Base-by-base conservation (phyloP, 2,797 vertebrate species). In the Garrulus glandarius region DNA sequence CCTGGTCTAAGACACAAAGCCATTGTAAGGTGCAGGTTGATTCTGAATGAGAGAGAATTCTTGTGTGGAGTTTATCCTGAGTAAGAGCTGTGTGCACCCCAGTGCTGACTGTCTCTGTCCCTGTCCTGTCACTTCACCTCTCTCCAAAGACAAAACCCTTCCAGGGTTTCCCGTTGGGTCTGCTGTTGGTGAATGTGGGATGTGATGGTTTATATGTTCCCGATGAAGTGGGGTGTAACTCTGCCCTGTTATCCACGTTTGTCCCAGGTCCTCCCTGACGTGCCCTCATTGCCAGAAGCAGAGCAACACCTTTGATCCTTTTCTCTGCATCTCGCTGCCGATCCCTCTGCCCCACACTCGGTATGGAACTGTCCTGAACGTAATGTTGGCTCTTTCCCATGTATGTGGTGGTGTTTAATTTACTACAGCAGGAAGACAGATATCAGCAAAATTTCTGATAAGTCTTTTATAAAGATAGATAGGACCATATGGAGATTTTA, bases 271-370 rank as follows among this genome's bases (percentile, higher is more conserved):
- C 15, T 99, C 99, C 55, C 98, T 99, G 97, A 99, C 99, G 13
- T 99, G 99, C 91, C 99, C 99, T 61, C 99, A 99, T 96, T 99
- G 99, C 98, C 99, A 99, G 98, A 99, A 99, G 97, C 99, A 99
- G 98, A 99, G 99, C 98, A 99, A 99, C 96, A 99, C 99, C 12
- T 99, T 99, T 68, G 99, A 99, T 96, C 99, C 99, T 57, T 99
- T 99, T 95, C 99, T 99, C 57, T 99, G 99, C 97, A 99, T 99
- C 98, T 99, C 99, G 60, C 97, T 99, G 97, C 99, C 99, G 8
- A 99, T 99, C 96, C 99, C 99, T 29, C 97, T 99, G 95, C 99
- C 99, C 87, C 99, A 99, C 84, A 99, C 99, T 23, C 98, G 99
- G 99, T 99, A 98, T 0, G 92, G 95, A 49, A 3, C 80, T 10